phyloP scores from a whole-genome alignment of 2,888 invertebrate species.

The Micoletzkya japonica region DNA sequence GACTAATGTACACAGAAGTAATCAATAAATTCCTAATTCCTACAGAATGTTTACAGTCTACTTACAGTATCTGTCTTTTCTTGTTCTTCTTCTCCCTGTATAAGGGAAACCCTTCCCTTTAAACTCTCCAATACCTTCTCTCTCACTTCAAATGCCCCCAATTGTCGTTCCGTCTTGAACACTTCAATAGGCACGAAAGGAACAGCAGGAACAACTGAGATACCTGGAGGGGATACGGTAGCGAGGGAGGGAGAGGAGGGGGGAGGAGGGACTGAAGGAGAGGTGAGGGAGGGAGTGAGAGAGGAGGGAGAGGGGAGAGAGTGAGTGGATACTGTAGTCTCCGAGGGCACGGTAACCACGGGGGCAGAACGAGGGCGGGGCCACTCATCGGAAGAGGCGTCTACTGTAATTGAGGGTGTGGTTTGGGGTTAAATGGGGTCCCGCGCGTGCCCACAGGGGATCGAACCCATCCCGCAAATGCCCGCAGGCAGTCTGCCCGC shows the following conservation, averaged over 20 bases:
- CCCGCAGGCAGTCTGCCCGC: no score
- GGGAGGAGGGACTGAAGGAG: background rate
- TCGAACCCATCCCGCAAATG: no score
- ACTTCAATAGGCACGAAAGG: conserved; percentile 18
- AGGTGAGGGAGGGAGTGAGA: background rate
- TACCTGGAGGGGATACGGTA: background rate
- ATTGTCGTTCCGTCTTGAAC: background rate
- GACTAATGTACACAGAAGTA: no score
- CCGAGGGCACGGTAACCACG: conserved; percentile 2
- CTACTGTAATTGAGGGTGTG: background rate
- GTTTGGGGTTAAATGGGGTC: no score
- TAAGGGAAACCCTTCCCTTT: conserved; percentile 41
- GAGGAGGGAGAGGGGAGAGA: background rate
- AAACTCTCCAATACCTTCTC: conserved; percentile 44
- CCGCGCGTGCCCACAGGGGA: no score
- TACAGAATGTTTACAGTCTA: no score
- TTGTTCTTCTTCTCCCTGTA: no score
- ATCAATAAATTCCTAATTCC: no score
- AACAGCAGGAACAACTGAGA: conserved; percentile 16
- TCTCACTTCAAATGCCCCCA: conserved; percentile 43
- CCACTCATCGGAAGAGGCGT: background rate
- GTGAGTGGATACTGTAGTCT: conserved; percentile 10
- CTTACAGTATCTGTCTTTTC: no score
- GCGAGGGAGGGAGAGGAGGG: background rate
- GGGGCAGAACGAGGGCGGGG: conserved; percentile 1